Conservation (phyloP, 2,888 invertebrate genomes). For the Rhopalosiphum nymphaeae region DNA sequence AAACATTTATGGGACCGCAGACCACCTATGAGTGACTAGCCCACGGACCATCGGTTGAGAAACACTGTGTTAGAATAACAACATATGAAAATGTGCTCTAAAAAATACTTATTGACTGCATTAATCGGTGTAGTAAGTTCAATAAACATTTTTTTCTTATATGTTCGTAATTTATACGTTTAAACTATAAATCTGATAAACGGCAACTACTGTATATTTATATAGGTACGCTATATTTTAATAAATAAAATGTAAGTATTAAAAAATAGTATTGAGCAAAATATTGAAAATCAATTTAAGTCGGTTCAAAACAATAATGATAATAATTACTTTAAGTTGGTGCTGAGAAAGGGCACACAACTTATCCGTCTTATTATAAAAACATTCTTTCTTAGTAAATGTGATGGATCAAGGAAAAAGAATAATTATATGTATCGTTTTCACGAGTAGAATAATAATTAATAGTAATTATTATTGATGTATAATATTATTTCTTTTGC, state of each 20-base stretch:
- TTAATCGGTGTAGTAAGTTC: too few relatives aligned
- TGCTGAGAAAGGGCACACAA: neutral
- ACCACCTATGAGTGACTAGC: too few relatives aligned
- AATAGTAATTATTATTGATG: neutral
- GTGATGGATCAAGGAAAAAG: neutral
- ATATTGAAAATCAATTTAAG: neutral
- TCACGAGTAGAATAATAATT: neutral
- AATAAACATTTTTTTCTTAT: too few relatives aligned
- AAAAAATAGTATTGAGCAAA: neutral
- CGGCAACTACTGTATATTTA: neutral
- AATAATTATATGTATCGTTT: neutral
- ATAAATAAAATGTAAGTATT: neutral
- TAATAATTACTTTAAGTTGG: neutral
- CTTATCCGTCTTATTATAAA: neutral
- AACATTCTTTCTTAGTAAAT: neutral
- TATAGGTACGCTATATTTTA: neutral
- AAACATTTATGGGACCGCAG: too few relatives aligned
- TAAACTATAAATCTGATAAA: too few relatives aligned
- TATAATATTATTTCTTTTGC: neutral
- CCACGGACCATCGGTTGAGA: too few relatives aligned
- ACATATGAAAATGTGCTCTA: too few relatives aligned
- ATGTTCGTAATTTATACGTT: too few relatives aligned
- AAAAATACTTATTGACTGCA: too few relatives aligned
- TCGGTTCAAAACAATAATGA: neutral
- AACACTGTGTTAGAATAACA: too few relatives aligned